A percentile compares a stretch with the other conserved stretches of the same genome.
These are phyloP conservation scores for Magallana gigas DNA, from an alignment of 1,140 invertebrate genomes.

Conservation along the genomic window DNA sequence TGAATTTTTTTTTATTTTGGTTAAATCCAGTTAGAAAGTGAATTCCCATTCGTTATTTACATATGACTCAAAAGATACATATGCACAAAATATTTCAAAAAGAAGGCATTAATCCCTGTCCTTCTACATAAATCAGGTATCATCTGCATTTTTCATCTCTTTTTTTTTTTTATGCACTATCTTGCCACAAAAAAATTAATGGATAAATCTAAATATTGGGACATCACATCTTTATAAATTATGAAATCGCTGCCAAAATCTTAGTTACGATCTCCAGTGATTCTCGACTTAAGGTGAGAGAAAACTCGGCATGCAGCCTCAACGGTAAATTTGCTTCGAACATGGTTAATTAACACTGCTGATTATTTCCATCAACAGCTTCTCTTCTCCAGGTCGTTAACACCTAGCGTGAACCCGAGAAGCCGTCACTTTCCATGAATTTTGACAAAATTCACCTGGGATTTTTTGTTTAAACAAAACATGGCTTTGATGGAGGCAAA, in stretches of 20 bases:
- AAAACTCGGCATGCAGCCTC: neutral
- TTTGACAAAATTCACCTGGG: slow-evolving; percentile 4
- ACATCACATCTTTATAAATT: neutral
- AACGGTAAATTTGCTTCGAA: neutral
- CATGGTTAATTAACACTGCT: neutral
- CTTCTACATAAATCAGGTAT: no score
- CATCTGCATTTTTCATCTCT: no score
- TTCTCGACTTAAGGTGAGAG: neutral
- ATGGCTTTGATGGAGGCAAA: neutral
- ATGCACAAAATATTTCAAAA: no score
- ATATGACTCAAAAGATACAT: neutral
- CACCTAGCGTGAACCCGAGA: neutral
- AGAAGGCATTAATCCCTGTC: no score
- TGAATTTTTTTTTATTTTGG: neutral
- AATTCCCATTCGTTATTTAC: neutral
- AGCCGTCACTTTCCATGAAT: neutral
- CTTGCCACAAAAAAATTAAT: no score
- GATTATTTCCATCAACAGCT: neutral
- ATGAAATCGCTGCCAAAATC: neutral
- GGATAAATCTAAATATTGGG: neutral
- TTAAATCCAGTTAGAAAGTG: neutral
- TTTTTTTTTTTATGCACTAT: no score
- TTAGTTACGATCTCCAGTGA: neutral
- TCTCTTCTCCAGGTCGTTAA: neutral
- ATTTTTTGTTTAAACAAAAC: neutral